Evolutionary conservation across 2,113 vertebrate species (phyloP).

Genomic region (Neotoma lepida): DNA sequence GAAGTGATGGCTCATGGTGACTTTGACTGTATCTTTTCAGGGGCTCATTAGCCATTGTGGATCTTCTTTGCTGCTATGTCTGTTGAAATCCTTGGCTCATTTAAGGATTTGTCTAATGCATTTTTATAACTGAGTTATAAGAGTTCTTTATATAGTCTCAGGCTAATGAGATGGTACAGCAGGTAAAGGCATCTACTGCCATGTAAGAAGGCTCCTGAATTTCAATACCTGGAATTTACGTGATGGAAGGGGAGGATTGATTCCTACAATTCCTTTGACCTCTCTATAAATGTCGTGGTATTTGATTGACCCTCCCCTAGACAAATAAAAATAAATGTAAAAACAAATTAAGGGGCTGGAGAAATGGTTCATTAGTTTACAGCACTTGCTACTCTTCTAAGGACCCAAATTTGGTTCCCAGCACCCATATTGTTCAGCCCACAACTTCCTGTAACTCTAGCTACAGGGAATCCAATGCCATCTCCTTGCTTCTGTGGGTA

Average conservation of each 20-base stretch:
- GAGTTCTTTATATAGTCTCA: not conserved
- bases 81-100: conserved; percentile 8
- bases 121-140: conserved; percentile 20
- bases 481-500: not conserved
- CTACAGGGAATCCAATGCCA: not conserved
- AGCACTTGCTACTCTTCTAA: not conserved
- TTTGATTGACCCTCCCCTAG: not conserved
- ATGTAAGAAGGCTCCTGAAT: not conserved
- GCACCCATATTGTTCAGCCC: not conserved
- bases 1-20: not conserved
- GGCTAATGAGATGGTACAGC: not conserved
- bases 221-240: not conserved
- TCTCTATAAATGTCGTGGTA: not conserved
- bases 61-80: not conserved
- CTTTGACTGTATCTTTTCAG: conserved; percentile 10
- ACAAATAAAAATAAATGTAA: not conserved
- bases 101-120: not conserved
- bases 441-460: not conserved
- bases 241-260: not conserved
- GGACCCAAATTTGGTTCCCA: not conserved
- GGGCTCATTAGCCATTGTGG: not conserved
- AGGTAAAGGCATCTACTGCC: not conserved
- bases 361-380: not conserved
- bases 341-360: not conserved
- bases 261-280: not conserved